phyloP scores from a whole-genome alignment of 2,888 invertebrate species.

The Parnassius apollo region DNA sequence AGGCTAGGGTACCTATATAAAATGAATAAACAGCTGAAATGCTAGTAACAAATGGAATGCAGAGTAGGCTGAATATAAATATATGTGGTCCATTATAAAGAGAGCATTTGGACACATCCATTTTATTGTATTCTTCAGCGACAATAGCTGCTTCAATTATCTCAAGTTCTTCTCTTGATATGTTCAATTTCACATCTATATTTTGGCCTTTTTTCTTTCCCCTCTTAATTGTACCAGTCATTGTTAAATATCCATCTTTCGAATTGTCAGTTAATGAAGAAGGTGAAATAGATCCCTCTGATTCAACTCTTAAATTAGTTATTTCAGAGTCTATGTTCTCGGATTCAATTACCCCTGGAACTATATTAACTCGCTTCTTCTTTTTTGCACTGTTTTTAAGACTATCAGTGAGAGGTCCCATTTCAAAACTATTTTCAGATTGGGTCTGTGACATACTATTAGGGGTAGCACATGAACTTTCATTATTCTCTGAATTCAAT shows the following conservation, averaged over 20 bases:
- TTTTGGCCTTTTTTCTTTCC: slow-evolving; percentile 87
- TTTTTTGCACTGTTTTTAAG: slow-evolving; percentile 71
- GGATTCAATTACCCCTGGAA: slow-evolving; percentile 70
- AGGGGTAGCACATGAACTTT: slow-evolving; percentile 67
- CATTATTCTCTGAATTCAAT: slow-evolving; percentile 61
- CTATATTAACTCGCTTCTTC: slow-evolving; percentile 84
- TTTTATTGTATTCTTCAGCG: slow-evolving; percentile 79
- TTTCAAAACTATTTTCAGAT: slow-evolving; percentile 75
- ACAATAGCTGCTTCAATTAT: slow-evolving; percentile 84
- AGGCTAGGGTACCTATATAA: slow-evolving; percentile 87
- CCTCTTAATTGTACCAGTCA: slow-evolving; percentile 87
- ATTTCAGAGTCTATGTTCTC: slow-evolving; percentile 71
- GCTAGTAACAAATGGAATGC: slow-evolving; percentile 84
- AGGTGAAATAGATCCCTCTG: slow-evolving; percentile 76
- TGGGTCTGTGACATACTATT: slow-evolving; percentile 74
- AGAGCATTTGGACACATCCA: slow-evolving; percentile 80
- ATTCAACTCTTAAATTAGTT: slow-evolving; percentile 61
- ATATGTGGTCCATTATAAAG: slow-evolving; percentile 84
- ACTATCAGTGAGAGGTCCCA: slow-evolving; percentile 69
- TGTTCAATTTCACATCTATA: slow-evolving; percentile 86
- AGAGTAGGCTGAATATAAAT: slow-evolving; percentile 82
- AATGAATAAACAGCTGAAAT: slow-evolving; percentile 85
- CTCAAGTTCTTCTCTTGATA: slow-evolving; percentile 86
- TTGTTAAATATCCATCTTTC: slow-evolving; percentile 83
- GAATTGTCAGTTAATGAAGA: slow-evolving; percentile 79